Evolutionary conservation across 2,797 vertebrate genomes (phyloP), one percentile per base, ranked within the genome.

Genomic region (Choloepus didactylus): DNA sequence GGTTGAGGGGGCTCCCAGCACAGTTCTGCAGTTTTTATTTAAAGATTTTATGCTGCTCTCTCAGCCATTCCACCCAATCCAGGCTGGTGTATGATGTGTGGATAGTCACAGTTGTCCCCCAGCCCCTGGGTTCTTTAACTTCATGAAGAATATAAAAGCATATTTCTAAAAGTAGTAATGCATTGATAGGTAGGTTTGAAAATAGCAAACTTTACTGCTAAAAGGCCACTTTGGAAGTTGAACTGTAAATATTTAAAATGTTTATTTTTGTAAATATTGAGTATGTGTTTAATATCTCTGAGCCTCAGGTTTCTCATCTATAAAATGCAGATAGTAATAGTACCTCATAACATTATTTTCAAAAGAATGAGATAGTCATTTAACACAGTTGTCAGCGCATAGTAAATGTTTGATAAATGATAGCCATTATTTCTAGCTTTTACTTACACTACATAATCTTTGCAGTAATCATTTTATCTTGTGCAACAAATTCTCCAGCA

Each of bases 281-380:
- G 23, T 41, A 72, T n/a, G 3, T 62, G 46, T 62, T 88, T 80
- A 72, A 90, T 90, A 86, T 89, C 89, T 59, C 66, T 69, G 31
- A 89, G 46, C 10, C 14, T 83, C 79, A 70, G 35, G n/a, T 62
- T 31, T 62, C 64, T 80, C 16, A 70, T 6, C 38, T 91, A 14
- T 83, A 46, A 93, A 82, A 67, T 27, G 54, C 18, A 93, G 27
- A 70, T 44, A 56, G 3, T 64, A 31, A 67, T 31, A 70, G 8
- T 67, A 90, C 11, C 3, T 77, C 4, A 21, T 12, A 75, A 60
- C 5, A 41, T 49, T 21, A 72, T 56, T 89, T 18, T 67, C 19
- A 82, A 95, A 90, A 91, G 25, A 86, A 23, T 4, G 27, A 72
- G 72, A 89, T 84, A n/a, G 73, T 64, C 67, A 79, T 70, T 76